Base-by-base conservation (phyloP, 2,888 invertebrate genomes). In the Agrotis exclamationis region DNA sequence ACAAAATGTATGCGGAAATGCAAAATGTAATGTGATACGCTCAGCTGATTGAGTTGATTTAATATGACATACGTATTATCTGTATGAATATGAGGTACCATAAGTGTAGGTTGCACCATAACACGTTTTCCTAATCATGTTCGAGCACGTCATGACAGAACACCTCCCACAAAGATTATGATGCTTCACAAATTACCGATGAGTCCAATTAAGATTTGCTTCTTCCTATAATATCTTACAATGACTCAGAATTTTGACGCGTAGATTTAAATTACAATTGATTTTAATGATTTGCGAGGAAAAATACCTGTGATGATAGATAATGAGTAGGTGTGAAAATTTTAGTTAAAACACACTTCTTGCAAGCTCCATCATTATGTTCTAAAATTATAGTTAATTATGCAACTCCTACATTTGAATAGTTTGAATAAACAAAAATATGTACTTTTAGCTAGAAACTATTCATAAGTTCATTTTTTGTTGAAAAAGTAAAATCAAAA, bases 21-120 rank as follows among this genome's bases (percentile, higher is more conserved):
- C 70, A 69, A 75, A 39, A 76, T 59, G 60, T n/a, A 16, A 51
- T 59, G 33, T 9, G 70, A 76, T 75, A 69, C 70, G 76, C 63
- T 76, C 58, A 76, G 77, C 28, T 76, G 76, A 65, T 71, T 28
- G 64, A 76, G 33, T 71, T 71, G 60, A 76, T 76, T 62, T 48
- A 63, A 62, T 70, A 70, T 53, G 44, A 16, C 14, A 54, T 59
- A 53, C 39, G 9, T 56, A 53, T 48, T 62, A 51, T 45, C 33
- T 39, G 4, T 62, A 63, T 20, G 18, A 20, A 47, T 33, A 47
- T 65, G 7, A 57, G 47, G 20, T 47, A 72, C n/a, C 22, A 33
- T 79, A 74, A 74, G 79, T 69, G 54, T 69, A 56, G 62, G 63
- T 74, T 63, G 67, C 47, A 63, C 5, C 24, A 51, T 64, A 28